phyloP scores from a whole-genome alignment of 2,888 invertebrate genomes.

The Tetramorium bicarinatum region DNA sequence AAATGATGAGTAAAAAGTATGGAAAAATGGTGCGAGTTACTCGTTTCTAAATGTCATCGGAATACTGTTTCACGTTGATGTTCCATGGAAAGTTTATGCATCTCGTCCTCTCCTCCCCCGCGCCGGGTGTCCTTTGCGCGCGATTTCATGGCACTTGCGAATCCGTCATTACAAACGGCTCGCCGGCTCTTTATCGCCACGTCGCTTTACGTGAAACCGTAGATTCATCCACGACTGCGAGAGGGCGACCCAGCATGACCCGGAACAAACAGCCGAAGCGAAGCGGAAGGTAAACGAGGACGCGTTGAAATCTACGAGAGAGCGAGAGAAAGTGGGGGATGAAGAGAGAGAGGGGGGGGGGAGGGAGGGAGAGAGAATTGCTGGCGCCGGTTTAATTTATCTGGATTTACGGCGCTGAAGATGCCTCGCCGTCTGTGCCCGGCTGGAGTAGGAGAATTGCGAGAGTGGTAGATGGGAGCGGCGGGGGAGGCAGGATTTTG shows the following conservation, averaged over 20 bases:
- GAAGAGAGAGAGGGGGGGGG: background rate
- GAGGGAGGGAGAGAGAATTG: slow-evolving; percentile 34
- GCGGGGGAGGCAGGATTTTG: slow-evolving; percentile 73
- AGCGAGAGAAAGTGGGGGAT: background rate
- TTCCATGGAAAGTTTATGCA: slow-evolving; percentile 31
- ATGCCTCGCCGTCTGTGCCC: slow-evolving; percentile 62
- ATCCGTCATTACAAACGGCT: slow-evolving; percentile 65
- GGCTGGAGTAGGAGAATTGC: slow-evolving; percentile 48
- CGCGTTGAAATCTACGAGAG: slow-evolving; percentile 60
- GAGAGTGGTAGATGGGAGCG: slow-evolving; percentile 55
- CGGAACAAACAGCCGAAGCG: slow-evolving; percentile 44
- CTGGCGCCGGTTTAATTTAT: slow-evolving; percentile 73
- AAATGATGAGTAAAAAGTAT: background rate
- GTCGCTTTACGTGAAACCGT: slow-evolving; percentile 69
- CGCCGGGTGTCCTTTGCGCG: slow-evolving; percentile 38
- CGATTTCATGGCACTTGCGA: slow-evolving; percentile 59
- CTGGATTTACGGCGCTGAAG: slow-evolving; percentile 73
- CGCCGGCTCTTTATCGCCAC: slow-evolving; percentile 63
- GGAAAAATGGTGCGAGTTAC: background rate
- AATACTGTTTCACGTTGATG: slow-evolving; percentile 37
- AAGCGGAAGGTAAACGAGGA: slow-evolving; percentile 40
- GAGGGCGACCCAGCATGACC: slow-evolving; percentile 34
- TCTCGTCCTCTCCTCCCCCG: background rate
- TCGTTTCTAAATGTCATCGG: slow-evolving; percentile 20
- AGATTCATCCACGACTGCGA: slow-evolving; percentile 64